These are phyloP conservation scores for Metopia argyrocephala DNA, from an alignment of 2,888 invertebrate species.

Conservation along the genomic window DNA sequence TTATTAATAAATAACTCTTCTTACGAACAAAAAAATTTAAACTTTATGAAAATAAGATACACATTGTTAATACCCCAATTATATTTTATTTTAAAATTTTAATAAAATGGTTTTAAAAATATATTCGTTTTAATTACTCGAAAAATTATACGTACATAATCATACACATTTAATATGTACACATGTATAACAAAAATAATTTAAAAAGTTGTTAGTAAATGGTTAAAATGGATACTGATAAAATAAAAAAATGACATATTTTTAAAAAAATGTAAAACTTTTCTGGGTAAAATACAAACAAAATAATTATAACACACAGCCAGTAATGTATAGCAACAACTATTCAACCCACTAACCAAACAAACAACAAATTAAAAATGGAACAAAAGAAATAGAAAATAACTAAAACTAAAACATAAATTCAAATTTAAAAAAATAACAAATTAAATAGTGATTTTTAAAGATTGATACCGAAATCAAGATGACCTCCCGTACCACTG, in stretches of 20 bases:
- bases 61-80: no score
- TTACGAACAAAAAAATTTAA: no score
- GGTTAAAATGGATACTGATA: neutral
- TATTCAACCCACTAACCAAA: slow-evolving; percentile 21
- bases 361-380: slow-evolving; percentile 36
- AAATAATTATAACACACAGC: slow-evolving; percentile 21
- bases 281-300: neutral
- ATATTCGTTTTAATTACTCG: neutral
- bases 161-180: neutral
- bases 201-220: neutral
- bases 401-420: slow-evolving; percentile 10
- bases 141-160: neutral
- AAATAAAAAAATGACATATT: neutral
- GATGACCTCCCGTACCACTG: slow-evolving; percentile 83
- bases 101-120: no score
- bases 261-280: neutral
- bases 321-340: slow-evolving; percentile 6
- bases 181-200: no score
- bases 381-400: slow-evolving; percentile 44
- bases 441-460: slow-evolving; percentile 70
- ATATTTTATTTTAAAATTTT: no score
- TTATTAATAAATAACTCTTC: no score
- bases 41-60: no score
- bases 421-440: slow-evolving; percentile 19
- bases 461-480: slow-evolving; percentile 79